These are phyloP conservation scores for Heterocephalus glaber DNA, from an alignment of 2,113 vertebrate species.

Conservation along the genomic window DNA sequence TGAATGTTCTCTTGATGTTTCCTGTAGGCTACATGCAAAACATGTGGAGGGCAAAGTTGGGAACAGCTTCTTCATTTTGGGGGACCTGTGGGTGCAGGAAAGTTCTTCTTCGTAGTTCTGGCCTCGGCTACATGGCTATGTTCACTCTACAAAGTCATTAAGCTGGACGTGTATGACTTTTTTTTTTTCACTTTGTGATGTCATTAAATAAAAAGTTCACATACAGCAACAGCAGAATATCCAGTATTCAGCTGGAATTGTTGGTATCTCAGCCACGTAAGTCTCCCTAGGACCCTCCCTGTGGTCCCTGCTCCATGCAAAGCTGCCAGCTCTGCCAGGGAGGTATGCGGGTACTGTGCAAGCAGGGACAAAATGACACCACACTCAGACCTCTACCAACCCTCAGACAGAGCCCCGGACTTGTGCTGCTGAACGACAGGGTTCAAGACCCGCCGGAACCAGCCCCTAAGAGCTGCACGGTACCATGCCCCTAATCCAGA, in stretches of 20 bases:
- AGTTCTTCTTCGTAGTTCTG: neutral
- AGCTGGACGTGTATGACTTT: too few relatives aligned
- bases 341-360: fast-evolving
- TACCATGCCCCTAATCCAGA: fast-evolving
- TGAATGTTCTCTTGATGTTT: neutral
- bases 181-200: neutral
- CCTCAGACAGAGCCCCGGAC: neutral
- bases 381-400: neutral
- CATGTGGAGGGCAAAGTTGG: neutral
- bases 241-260: fast-evolving
- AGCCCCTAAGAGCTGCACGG: neutral
- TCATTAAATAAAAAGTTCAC: neutral
- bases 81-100: neutral
- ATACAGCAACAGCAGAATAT: neutral
- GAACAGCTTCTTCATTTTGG: neutral
- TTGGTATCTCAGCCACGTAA: neutral
- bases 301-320: neutral
- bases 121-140: neutral
- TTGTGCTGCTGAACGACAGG: too few relatives aligned
- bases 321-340: fast-evolving
- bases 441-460: neutral
- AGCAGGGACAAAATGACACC: fast-evolving
- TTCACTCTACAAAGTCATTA: neutral
- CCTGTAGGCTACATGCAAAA: neutral
- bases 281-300: neutral